Base-by-base conservation (phyloP, 2,113 vertebrate genomes). In the Heloderma charlesbogerti region DNA sequence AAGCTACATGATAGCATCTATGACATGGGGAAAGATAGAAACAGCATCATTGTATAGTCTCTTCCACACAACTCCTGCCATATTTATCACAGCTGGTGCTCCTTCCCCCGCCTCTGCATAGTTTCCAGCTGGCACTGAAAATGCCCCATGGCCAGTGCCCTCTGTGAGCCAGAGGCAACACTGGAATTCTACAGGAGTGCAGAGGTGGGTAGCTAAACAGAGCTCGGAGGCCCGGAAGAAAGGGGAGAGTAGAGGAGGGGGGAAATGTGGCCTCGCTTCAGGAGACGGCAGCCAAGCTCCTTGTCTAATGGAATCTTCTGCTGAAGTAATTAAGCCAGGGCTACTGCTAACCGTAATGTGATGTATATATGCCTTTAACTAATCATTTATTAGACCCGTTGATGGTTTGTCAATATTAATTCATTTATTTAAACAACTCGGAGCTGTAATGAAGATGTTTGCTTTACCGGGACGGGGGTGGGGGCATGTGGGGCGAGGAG, bases 391-490 rank as follows among this genome's bases (percentile, higher is more conserved):
- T 98, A 98, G 97, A 95, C 95, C 96, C 94, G 93, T 97, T 98
- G 98, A 98, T 97, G 96, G 97, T 97, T 98, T 97, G 96, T 98
- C 98, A 98, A 98, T 98, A 98, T 98, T 98, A 98, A 98, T 98
- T 98, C 97, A 98, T 98, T 98, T 98, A 98, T 98, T 98, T 98
- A 98, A 98, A 98, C 98, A 98, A 98, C 97, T 98, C 95, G 63
- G 94, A 96, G 95, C 97, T 81, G 91, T 98, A 98, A 98, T 98
- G 97, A 98, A 98, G 97, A 98, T 97, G 97, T 98, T 96, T 95
- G 93, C 96, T 93, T 95, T 96, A 96, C 89, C n/a, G 34, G 83
- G 83, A 69, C 34, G 25, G 72, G 48, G 57, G 89, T 13, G 40
- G 27, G 34, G 95, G 93, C 22, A 20, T n/a, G 60, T 2, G 83